Conservation (phyloP, 1,140 invertebrate genomes). For the Asbolus verrucosus region DNA sequence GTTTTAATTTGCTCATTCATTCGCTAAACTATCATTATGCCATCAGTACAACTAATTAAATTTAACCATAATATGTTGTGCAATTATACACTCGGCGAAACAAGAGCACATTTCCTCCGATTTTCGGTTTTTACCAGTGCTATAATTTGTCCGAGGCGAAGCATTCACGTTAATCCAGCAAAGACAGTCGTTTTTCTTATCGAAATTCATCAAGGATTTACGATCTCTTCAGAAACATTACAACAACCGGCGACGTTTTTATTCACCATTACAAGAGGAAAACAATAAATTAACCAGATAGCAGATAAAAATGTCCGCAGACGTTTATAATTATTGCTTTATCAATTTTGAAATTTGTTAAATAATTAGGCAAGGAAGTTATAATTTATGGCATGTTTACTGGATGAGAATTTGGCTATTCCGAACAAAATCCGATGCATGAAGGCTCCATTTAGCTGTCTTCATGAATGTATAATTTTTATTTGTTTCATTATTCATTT, state of each 20-base stretch:
- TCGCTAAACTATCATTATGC: too few relatives aligned
- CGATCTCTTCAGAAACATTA: slow-evolving; percentile 8
- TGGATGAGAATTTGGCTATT: not conserved
- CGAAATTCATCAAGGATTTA: slow-evolving; percentile 16
- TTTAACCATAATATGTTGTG: too few relatives aligned
- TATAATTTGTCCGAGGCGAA: too few relatives aligned
- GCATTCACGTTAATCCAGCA: too few relatives aligned
- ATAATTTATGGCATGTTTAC: slow-evolving; percentile 3
- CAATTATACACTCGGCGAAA: too few relatives aligned
- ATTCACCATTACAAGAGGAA: slow-evolving; percentile 21
- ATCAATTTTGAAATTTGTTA: slow-evolving; percentile 27
- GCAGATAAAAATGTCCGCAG: slow-evolving; percentile 12
- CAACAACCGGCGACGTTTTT: not conserved
- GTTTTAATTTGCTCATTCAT: too few relatives aligned
- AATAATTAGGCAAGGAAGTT: slow-evolving; percentile 28
- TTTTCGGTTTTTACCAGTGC: too few relatives aligned
- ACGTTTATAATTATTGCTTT: slow-evolving; percentile 32
- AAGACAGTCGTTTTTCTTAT: not conserved
- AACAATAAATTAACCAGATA: slow-evolving; percentile 13
- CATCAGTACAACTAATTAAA: too few relatives aligned
- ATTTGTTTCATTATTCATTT: slow-evolving; percentile 11
- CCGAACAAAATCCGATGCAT: not conserved
- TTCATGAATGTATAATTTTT: slow-evolving; percentile 19
- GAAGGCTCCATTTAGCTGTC: not conserved
- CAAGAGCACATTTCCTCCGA: too few relatives aligned